phyloP scores from a whole-genome alignment of 2,888 invertebrate genomes.

The Sympetrum striolatum region DNA sequence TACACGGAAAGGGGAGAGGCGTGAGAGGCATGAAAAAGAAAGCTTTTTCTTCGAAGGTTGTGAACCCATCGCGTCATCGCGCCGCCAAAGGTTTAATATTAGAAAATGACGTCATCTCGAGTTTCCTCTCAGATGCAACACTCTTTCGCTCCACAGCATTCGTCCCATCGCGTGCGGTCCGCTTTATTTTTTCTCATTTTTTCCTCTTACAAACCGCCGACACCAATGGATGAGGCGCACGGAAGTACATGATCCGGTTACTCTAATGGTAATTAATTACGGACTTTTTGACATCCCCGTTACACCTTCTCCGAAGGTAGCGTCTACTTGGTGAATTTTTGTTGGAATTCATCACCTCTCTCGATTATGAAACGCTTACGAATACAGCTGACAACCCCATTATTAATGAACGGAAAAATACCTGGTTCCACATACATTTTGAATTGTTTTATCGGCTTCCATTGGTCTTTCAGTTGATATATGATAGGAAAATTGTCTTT shows the following conservation, averaged over 20 bases:
- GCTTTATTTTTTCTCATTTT: neutral
- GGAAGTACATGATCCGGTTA: neutral
- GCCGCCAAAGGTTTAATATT: neutral
- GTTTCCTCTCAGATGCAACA: neutral
- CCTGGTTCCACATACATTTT: too few species aligned
- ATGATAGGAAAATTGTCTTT: too few species aligned
- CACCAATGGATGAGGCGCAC: neutral
- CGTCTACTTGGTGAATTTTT: neutral
- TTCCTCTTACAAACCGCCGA: neutral
- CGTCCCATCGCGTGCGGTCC: neutral
- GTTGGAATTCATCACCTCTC: neutral
- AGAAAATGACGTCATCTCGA: neutral
- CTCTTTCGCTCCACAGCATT: neutral
- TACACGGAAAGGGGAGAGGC: neutral
- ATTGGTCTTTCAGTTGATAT: too few species aligned
- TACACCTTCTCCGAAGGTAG: neutral
- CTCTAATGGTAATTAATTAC: neutral
- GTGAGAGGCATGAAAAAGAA: neutral
- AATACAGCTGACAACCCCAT: neutral
- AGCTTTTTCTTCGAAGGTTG: conserved; percentile 3
- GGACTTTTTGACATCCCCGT: neutral
- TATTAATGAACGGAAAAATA: too few species aligned
- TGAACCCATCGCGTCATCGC: conserved; percentile 24
- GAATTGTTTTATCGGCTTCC: too few species aligned
- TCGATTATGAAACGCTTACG: neutral